A percentile compares a stretch with the other conserved stretches of the same genome.
Evolutionary conservation across 2,888 invertebrate genomes (phyloP).

Genomic region (Cosmorhoe ocellata): DNA sequence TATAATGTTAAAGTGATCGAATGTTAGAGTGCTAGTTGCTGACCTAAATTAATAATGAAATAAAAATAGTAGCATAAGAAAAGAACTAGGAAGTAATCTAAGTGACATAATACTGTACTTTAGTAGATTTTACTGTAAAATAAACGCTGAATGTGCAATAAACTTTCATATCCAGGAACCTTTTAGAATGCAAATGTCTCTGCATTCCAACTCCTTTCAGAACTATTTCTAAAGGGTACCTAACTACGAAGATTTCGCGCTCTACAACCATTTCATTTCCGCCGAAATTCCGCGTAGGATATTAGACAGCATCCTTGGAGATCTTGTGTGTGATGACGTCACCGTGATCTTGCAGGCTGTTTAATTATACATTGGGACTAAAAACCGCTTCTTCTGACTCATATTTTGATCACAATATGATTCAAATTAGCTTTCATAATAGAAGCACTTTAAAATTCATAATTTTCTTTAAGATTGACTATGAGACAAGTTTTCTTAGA

Average conservation of each 20-base stretch:
- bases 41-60: too few relatives aligned
- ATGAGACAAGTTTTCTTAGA: too few relatives aligned
- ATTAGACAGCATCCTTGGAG: slow-evolving; percentile 45
- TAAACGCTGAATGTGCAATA: slow-evolving; percentile 48
- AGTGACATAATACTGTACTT: slow-evolving; percentile 1
- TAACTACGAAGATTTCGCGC: slow-evolving; percentile 59
- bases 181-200: slow-evolving; percentile 73
- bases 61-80: too few relatives aligned
- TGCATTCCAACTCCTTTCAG: slow-evolving; percentile 69
- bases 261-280: slow-evolving; percentile 55
- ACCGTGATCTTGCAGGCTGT: slow-evolving; percentile 9
- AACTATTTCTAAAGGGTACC: slow-evolving; percentile 68
- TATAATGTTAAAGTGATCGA: too few relatives aligned
- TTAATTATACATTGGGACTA: too few relatives aligned
- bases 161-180: slow-evolving; percentile 62
- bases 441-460: too few relatives aligned
- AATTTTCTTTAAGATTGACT: too few relatives aligned
- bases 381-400: too few relatives aligned
- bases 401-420: too few relatives aligned
- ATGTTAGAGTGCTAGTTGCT: too few relatives aligned
- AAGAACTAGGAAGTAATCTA: neutral
- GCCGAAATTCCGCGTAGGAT: slow-evolving; percentile 49
- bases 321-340: slow-evolving; percentile 39
- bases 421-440: too few relatives aligned
- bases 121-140: slow-evolving; percentile 8